Evolutionary conservation across 35 echinoderm and acorn worm species (phyloP).

Genomic region (Holothuria glaberrima): DNA sequence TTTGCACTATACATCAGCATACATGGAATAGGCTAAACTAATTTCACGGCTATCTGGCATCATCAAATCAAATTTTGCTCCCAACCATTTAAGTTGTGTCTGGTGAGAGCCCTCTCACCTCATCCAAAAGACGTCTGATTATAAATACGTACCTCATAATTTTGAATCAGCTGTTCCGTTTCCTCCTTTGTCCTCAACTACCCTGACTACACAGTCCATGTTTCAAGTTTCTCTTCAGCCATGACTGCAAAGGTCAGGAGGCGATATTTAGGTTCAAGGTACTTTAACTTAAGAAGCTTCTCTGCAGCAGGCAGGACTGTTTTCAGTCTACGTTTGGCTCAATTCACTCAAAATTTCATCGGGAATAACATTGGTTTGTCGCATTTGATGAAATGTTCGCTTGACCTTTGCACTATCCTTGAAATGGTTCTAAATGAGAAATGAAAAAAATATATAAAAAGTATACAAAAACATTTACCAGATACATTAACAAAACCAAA

Average conservation of each 20-base stretch:
- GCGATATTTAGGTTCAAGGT: constrained; percentile 83
- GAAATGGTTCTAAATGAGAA: constrained; percentile 72
- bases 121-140: too few species aligned
- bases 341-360: constrained; percentile 70
- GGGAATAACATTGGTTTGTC: constrained; percentile 71
- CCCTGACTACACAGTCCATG: constrained; percentile 96
- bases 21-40: too few species aligned
- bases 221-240: constrained; percentile 91
- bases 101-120: neutral
- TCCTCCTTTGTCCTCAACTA: constrained; percentile 69
- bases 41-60: neutral
- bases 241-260: constrained; percentile 95
- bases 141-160: constrained; percentile 78
- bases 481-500: too few species aligned
- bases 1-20: too few species aligned
- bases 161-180: constrained; percentile 58
- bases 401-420: constrained; percentile 58
- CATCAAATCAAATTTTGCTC: too few species aligned
- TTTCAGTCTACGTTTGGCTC: constrained; percentile 65
- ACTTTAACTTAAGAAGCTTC: constrained; percentile 70
- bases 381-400: constrained; percentile 71
- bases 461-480: too few species aligned
- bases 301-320: constrained; percentile 59
- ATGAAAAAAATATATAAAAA: neutral
- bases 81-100: neutral